phyloP scores from a whole-genome alignment of 64 coral and sea anemone species.

The Astreopora myriophthalma region DNA sequence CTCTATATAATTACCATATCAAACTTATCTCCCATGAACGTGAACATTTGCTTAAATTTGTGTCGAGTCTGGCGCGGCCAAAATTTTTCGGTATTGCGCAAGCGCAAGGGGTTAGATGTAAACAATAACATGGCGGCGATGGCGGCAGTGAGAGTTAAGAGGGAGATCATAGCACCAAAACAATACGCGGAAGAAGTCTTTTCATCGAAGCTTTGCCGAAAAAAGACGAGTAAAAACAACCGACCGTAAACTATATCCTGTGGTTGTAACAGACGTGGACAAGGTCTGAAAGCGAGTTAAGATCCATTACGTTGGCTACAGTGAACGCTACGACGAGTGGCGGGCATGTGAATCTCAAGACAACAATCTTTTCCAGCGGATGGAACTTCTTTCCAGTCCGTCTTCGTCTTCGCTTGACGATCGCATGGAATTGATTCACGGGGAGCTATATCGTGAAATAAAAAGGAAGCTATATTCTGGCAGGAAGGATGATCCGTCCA shows the following conservation, averaged over 20 bases:
- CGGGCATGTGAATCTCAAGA: too few species aligned
- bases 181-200: background rate
- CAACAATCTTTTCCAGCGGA: background rate
- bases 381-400: background rate
- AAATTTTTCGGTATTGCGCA: too few species aligned
- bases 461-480: background rate
- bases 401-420: background rate
- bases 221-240: background rate
- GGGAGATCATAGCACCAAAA: background rate
- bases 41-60: too few species aligned
- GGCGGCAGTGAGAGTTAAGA: background rate
- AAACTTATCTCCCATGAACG: too few species aligned
- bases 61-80: too few species aligned
- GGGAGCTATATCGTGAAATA: background rate
- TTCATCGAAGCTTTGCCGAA: too few species aligned
- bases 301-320: slow-evolving; percentile 38
- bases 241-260: background rate
- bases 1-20: too few species aligned
- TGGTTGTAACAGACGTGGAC: slow-evolving; percentile 55
- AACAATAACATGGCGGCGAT: too few species aligned
- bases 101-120: too few species aligned
- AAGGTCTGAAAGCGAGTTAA: slow-evolving; percentile 28
- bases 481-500: background rate
- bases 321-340: slow-evolving; percentile 26
- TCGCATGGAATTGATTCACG: background rate